Percentiles rank a stretch among this genome's conserved stretches.
Conservation (phyloP, 1,140 invertebrate genomes). For the Drosophila pallidifrons region DNA sequence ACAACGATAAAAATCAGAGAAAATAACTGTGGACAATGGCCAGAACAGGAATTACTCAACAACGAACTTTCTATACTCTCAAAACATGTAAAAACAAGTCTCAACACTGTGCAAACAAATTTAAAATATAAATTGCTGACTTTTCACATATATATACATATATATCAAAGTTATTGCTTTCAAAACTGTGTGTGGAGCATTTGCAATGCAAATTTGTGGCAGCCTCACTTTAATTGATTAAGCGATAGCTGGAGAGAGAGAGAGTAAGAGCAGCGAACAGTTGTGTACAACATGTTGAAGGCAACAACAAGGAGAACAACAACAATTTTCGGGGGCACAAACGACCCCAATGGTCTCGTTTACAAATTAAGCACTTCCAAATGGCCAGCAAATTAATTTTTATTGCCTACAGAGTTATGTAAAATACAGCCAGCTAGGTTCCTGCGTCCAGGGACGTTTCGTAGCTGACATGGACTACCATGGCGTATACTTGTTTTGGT, state of each 20-base stretch:
- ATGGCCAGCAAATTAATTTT: constrained; percentile 83
- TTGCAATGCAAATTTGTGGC: constrained; percentile 4
- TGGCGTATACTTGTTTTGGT: constrained; percentile 3
- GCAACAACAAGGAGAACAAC: constrained; percentile 43
- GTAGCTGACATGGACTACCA: background rate
- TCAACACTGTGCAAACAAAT: background rate
- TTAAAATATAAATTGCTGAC: background rate
- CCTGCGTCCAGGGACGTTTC: constrained; percentile 18
- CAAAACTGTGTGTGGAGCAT: background rate
- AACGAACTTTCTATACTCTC: constrained; percentile 46
- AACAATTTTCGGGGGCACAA: constrained; percentile 50
- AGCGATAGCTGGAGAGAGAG: background rate
- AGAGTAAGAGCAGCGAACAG: constrained; percentile 20
- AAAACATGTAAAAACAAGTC: background rate
- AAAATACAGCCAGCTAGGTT: constrained; percentile 63
- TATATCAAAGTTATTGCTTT: background rate
- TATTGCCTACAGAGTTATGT: constrained; percentile 79
- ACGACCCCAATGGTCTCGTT: constrained; percentile 78
- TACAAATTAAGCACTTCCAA: constrained; percentile 83
- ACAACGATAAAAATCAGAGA: constrained; percentile 68
- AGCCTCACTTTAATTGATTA: constrained; percentile 6
- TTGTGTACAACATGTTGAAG: constrained; percentile 59
- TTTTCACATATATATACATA: background rate
- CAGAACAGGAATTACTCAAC: background rate
- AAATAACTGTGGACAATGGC: constrained; percentile 51